Evolutionary conservation across 2,888 invertebrate species (phyloP), one percentile per base, ranked within the genome.

Genomic region (Troglohyphantes excavatus): DNA sequence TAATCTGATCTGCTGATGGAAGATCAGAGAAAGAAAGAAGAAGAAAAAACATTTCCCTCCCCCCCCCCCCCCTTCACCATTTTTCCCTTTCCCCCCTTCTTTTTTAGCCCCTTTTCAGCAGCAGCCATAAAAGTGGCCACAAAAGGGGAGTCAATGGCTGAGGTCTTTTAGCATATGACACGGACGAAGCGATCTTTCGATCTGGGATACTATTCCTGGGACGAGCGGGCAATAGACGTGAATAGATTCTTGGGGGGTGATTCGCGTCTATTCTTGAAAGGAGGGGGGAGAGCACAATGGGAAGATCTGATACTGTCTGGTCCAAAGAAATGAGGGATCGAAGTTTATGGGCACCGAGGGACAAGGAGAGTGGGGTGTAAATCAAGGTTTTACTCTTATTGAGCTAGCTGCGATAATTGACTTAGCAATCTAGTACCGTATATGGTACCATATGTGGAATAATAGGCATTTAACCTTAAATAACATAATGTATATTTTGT

Each of bases 131-230:
- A 83, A 73, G 43, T 83, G 72, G 26, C 83, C 59, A 72, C 72
- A 83, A 83, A 63, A 65, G 72, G 29, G 17, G 17, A 13, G 67
- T 21, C 39, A 26, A 53, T 53, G 39, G 79, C 29, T 27, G 68
- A 81, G 73, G 59, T 83, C 83, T 65, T 73, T 83, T 73, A 83
- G 83, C 72, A 83, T 83, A 83, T 83, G 83, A 83, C 83, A 73
- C 65, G 21, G 65, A 39, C 33, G 65, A n/a, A 65, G 65, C 23
- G 61, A 82, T 82, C 82, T 82, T 82, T 19, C 65, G 33, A 65
- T 78, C 78, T 78, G 59, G 46, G 29, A 59, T n/a, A 78, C 43
- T 68, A 53, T 81, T 81, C 43, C 26, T 7, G 7, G 19, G 13
- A 6, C 21, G 29, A 29, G 21, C 33, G n/a, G 23, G 59, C 70